Conservation (phyloP, 2,888 invertebrate species). For the Melanchra persicariae region DNA sequence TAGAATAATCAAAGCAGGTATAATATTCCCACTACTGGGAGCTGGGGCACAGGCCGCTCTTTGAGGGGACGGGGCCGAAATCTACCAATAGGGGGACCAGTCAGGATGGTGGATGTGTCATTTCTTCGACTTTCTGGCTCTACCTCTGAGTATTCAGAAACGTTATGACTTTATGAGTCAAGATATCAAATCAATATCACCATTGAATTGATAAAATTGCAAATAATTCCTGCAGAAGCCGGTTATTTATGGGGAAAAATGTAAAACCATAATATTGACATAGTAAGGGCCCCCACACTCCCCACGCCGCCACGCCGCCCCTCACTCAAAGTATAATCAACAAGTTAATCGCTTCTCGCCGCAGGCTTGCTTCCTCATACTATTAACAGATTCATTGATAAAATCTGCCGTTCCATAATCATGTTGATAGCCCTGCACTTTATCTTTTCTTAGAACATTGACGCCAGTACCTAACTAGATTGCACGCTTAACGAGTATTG, state of each 20-base stretch:
- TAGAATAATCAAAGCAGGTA: neutral
- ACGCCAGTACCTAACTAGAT: neutral
- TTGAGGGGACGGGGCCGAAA: neutral
- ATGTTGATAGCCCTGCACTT: conserved; percentile 14
- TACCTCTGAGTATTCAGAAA: neutral
- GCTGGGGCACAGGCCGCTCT: neutral
- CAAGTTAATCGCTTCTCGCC: conserved; percentile 8
- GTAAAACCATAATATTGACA: neutral
- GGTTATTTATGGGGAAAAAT: neutral
- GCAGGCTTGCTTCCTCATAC: conserved; percentile 11
- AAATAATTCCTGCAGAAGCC: neutral
- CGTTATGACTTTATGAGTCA: neutral
- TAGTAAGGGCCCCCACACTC: neutral
- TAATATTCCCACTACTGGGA: neutral
- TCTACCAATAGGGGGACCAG: neutral
- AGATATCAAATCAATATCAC: neutral
- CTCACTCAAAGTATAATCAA: conserved; percentile 1
- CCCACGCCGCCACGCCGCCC: neutral
- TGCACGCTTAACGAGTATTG: conserved; percentile 6
- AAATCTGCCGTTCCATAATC: neutral
- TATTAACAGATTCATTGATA: conserved; percentile 20
- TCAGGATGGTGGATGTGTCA: too few species aligned
- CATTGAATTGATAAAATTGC: neutral
- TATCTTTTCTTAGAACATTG: conserved; percentile 18
- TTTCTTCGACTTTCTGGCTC: neutral